Evolutionary conservation across 2,113 vertebrate species (phyloP).

Genomic region (human (Homo sapiens)): GRCh38 chrX:42297501-42298000

Average conservation of each 20-base stretch:
- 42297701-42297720: neutral
- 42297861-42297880: neutral
- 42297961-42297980: neutral
- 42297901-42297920: neutral
- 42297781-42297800: neutral
- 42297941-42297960: neutral
- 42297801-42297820: slow-evolving; percentile 16
- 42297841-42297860: neutral
- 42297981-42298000: slow-evolving; percentile 6
- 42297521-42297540: neutral
- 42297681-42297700: neutral
- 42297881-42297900: neutral
- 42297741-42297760: neutral
- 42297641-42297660: neutral
- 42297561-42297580: slow-evolving; percentile 10
- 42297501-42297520: neutral
- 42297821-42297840: neutral
- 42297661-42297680: neutral
- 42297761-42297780: neutral
- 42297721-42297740: neutral
- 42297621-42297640: neutral
- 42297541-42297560: neutral
- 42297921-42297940: neutral
- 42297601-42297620: neutral
- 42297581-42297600: neutral